phyloP scores from a whole-genome alignment of 2,888 invertebrate species.

The Catocala nupta region DNA sequence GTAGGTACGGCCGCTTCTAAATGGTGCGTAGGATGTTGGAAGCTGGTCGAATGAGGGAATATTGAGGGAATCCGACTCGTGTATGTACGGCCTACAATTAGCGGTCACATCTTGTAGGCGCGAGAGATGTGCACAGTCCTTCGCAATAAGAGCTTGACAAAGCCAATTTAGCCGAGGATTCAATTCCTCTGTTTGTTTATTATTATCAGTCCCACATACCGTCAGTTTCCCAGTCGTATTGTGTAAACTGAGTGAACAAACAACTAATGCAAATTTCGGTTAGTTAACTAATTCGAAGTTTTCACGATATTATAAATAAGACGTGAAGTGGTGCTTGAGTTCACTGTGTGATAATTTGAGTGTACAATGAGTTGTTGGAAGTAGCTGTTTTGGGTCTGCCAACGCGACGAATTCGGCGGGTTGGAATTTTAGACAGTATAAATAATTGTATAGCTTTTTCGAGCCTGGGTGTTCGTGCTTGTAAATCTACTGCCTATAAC shows the following conservation, averaged over 20 bases:
- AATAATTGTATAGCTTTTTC: no score
- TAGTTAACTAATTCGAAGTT: constrained; percentile 70
- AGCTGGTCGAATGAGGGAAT: constrained; percentile 63
- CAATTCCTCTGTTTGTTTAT: constrained; percentile 69
- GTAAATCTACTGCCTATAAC: no score
- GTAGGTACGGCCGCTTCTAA: constrained; percentile 68
- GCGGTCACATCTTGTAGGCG: constrained; percentile 63
- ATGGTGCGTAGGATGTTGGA: constrained; percentile 63
- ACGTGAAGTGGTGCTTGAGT: constrained; percentile 36
- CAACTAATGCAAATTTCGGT: constrained; percentile 68
- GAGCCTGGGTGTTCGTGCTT: no score
- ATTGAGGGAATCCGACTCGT: constrained; percentile 66
- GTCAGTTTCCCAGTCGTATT: constrained; percentile 65
- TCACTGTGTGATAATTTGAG: constrained; percentile 13
- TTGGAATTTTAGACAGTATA: no score
- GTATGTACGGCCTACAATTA: constrained; percentile 71
- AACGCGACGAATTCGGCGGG: no score
- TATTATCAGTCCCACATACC: constrained; percentile 72
- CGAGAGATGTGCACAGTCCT: constrained; percentile 36
- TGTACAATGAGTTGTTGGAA: neutral
- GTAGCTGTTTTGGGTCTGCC: neutral
- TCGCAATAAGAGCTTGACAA: constrained; percentile 70
- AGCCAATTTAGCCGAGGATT: constrained; percentile 68
- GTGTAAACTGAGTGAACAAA: constrained; percentile 68
- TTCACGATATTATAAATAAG: constrained; percentile 53